Base-by-base conservation (phyloP, 2,113 vertebrate species). In the Heterocephalus glaber region DNA sequence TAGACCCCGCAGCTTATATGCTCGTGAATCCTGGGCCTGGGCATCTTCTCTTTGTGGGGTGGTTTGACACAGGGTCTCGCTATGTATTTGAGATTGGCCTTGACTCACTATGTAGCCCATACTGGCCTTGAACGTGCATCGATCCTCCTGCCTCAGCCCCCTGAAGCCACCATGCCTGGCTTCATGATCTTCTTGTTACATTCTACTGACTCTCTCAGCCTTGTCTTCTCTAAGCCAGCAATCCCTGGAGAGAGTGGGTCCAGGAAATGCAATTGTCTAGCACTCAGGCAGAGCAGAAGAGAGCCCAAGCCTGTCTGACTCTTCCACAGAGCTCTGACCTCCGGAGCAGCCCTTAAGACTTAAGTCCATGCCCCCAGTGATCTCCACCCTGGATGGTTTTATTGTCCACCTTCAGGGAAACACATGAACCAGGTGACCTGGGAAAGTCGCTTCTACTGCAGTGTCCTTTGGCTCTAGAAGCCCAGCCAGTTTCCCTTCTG, bases 401-500 rank as follows among this genome's bases (percentile, higher is more conserved):
- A 52, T 24, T 74, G 49, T 49, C 90, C 19, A n/a, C 79, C 92
- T 60, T 3, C 77, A 60, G 89, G 13, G 41, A 95, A 86, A 61
- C 44, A 24, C 89, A 63, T 35, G 82, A 89, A 77, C 86, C 74
- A 14, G 66, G 86, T 7, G 70, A 96, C 80, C 84, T 81, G 86
- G n/a, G 63, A 86, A 66, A 66, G 88, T 89, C 66, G 52, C 74
- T 90, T 66, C 41, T 22, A 58, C n/a, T 61, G 7, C 2, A 10
- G 38, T 30, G 92, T 86, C 86, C 93, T 98, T 85, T 94, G 94
- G 84, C 85, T 93, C 58, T 54, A 66, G 96, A 83, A 61, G 74
- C 89, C 65, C 44, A 30, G 81, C 89, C 65, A 66, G 68, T 60
- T 61, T 97, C 84, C 58, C 28, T 83, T 81, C 84, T 82, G 65